phyloP scores from a whole-genome alignment of 1,140 invertebrate genomes.

The Drosophila tropicalis region DNA sequence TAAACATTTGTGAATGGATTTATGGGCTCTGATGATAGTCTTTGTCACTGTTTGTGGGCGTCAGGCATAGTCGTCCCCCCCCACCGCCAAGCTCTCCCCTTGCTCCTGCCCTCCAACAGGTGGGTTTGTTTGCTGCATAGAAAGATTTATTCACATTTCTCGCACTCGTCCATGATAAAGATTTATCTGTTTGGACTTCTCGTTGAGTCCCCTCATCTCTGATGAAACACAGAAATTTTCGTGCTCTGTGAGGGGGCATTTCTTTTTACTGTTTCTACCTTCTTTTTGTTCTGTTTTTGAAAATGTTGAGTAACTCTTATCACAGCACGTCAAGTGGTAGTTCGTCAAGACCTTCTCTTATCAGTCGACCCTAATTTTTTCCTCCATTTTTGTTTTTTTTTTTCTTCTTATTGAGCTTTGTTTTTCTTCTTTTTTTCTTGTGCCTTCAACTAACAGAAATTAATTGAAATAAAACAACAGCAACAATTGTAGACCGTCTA shows the following conservation, averaged over 20 bases:
- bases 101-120: constrained; percentile 51
- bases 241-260: not conserved
- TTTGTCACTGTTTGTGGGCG: constrained; percentile 76
- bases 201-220: constrained; percentile 3
- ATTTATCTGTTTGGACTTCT: constrained; percentile 75
- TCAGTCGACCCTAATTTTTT: constrained; percentile 17
- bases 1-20: constrained; percentile 83
- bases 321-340: constrained; percentile 24
- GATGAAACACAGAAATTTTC: constrained; percentile 44
- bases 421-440: constrained; percentile 13
- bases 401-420: not conserved
- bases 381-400: constrained; percentile 14
- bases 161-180: constrained; percentile 53
- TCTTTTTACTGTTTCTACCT: too few relatives aligned
- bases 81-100: not conserved
- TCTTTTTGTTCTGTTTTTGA: constrained; percentile 6
- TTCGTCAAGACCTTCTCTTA: constrained; percentile 34
- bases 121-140: constrained; percentile 34
- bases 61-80: constrained; percentile 2
- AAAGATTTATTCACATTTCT: constrained; percentile 66
- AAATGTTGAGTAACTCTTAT: constrained; percentile 43
- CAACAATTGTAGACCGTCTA: constrained; percentile 39
- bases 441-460: constrained; percentile 42
- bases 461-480: constrained; percentile 59
- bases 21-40: constrained; percentile 67